A percentile compares a stretch with the other conserved stretches of the same genome.
Conservation (phyloP, 1,140 invertebrate species). For the Subanguina moxae region DNA sequence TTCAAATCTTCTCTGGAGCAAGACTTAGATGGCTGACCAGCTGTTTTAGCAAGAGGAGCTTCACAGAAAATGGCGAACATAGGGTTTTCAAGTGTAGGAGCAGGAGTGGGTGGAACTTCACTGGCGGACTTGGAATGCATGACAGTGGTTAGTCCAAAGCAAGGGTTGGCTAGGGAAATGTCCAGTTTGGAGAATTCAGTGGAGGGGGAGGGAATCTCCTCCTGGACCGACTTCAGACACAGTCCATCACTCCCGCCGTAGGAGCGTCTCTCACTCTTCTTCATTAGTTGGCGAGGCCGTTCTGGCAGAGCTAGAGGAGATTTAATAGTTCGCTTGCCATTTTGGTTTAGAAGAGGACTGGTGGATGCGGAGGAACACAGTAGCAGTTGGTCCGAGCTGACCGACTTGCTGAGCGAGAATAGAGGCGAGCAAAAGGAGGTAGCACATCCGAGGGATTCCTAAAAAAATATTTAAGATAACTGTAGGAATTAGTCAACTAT, state of each 20-base stretch:
- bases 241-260: background rate
- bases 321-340: slow-evolving; percentile 2
- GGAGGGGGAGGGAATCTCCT: slow-evolving; percentile 51
- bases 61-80: background rate
- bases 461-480: background rate
- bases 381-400: slow-evolving; percentile 7
- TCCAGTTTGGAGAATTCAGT: slow-evolving; percentile 52
- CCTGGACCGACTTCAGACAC: background rate
- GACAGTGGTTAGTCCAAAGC: slow-evolving; percentile 16
- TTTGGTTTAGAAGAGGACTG: background rate
- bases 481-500: background rate
- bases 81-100: slow-evolving; percentile 29
- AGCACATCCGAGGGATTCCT: slow-evolving; percentile 8
- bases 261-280: background rate
- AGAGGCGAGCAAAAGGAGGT: background rate
- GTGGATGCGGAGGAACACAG: background rate
- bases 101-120: slow-evolving; percentile 12
- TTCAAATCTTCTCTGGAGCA: background rate
- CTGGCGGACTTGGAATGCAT: background rate
- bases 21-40: background rate
- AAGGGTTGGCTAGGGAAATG: slow-evolving; percentile 48
- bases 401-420: slow-evolving; percentile 8
- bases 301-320: slow-evolving; percentile 7
- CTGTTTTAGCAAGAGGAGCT: background rate
- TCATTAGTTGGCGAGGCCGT: background rate